A percentile compares a stretch with the other conserved stretches of the same genome.
phyloP scores from a whole-genome alignment of 2,888 invertebrate genomes.

The Myathropa florea region DNA sequence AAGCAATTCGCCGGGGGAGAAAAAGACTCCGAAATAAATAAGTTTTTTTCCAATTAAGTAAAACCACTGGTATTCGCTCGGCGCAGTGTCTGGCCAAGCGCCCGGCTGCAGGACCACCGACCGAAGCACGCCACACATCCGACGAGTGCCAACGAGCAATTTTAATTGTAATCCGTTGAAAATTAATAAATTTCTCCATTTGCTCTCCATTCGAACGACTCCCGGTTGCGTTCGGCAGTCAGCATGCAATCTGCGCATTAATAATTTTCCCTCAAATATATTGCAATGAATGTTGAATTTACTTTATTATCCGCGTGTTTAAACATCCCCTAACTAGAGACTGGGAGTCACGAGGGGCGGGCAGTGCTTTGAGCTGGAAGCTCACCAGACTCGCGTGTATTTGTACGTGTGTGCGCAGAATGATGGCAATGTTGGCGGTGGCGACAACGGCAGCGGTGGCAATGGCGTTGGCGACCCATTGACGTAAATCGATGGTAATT shows the following conservation, averaged over 20 bases:
- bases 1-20: background rate
- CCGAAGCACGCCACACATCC: background rate
- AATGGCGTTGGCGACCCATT: constrained; percentile 9
- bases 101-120: background rate
- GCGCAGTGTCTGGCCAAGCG: background rate
- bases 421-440: background rate
- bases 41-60: background rate
- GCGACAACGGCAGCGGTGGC: background rate
- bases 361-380: no score
- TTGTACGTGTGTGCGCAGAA: background rate
- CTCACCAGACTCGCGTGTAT: background rate
- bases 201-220: background rate
- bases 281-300: constrained; percentile 53
- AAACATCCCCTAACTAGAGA: background rate
- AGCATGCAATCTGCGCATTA: constrained; percentile 21
- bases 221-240: background rate
- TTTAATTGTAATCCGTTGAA: constrained; percentile 46
- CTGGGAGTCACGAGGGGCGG: background rate
- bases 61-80: background rate
- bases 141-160: constrained; percentile 1
- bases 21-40: background rate
- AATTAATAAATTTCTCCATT: constrained; percentile 45
- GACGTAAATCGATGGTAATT: constrained; percentile 40
- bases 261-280: constrained; percentile 19
- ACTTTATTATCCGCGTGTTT: constrained; percentile 40